Evolutionary conservation across 1,140 invertebrate species (phyloP), one percentile per base, ranked within the genome.

Genomic region (Bombus vancouverensis): DNA sequence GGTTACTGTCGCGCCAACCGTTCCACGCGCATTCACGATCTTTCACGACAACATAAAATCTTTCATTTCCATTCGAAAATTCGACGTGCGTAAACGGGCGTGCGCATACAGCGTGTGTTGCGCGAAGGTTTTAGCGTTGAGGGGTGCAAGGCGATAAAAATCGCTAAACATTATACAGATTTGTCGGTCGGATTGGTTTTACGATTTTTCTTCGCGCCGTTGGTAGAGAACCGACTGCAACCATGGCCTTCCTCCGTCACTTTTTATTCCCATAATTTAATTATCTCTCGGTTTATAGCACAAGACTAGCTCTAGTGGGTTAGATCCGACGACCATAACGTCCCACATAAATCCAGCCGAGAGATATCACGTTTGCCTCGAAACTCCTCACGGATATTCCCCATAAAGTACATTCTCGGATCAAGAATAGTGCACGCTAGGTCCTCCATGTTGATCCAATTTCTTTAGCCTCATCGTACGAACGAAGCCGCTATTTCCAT

Each of bases 101-200:
- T 53, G 47, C 47, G 47, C 18, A 22, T 59, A 53, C 84, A 65
- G 68, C 57, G 39, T 47, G 62, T 32, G 57, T 10, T 25, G 15
- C 57, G 34, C 25, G 59, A 72, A 76, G 65, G 81, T 88, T 89
- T 90, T 87, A 90, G 87, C 83, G 73, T 81, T 59, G 32, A 18
- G 10, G 15, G 77, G 84, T 73, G 80, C 73, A 71, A 81, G 91
- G 92, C 92, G 92, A 93, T 94, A 94, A 94, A 94, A 93, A 94
- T 94, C 92, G 93, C 92, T 90, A 92, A 91, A 94, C 93, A 92
- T 93, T 93, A 94, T 93, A 92, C 93, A 93, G 93, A 94, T 94
- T 94, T 94, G 93, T 94, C 93, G 92, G 92, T 90, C 92, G 93
- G 91, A 90, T 91, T 94, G 94, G 86, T 94, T 94, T 94, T 94